A percentile compares a stretch with the other conserved stretches of the same genome.
phyloP scores from a whole-genome alignment of 2,888 invertebrate genomes.

The Muscina levida region DNA sequence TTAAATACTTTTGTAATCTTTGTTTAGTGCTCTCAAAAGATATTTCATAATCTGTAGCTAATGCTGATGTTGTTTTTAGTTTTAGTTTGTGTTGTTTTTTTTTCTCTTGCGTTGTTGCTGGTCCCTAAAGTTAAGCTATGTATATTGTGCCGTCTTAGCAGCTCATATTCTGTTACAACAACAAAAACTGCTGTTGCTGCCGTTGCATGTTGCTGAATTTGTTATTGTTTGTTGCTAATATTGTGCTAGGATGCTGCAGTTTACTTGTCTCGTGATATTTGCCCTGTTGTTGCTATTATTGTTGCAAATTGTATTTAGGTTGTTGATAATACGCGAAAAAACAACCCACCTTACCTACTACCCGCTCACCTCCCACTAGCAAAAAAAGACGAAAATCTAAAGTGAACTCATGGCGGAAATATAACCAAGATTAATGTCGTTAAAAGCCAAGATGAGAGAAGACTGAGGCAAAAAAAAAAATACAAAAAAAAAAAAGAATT shows the following conservation, averaged over 20 bases:
- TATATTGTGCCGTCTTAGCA: too few relatives aligned
- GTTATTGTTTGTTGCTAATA: slow-evolving; percentile 61
- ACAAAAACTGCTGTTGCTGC: background rate
- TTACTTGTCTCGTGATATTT: slow-evolving; percentile 48
- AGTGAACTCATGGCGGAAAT: slow-evolving; percentile 60
- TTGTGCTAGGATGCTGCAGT: slow-evolving; percentile 61
- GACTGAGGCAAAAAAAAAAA: too few relatives aligned
- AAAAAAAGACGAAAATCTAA: background rate
- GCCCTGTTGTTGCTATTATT: slow-evolving; percentile 41
- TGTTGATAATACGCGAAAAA: background rate
- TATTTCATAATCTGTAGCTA: slow-evolving; percentile 65
- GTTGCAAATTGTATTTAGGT: slow-evolving; percentile 54
- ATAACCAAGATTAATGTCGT: slow-evolving; percentile 66
- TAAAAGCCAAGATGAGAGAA: slow-evolving; percentile 51
- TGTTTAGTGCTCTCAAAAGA: slow-evolving; percentile 63
- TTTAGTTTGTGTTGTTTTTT: slow-evolving; percentile 35
- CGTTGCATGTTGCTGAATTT: background rate
- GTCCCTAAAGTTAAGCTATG: too few relatives aligned
- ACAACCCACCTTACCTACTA: background rate
- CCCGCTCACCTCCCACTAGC: background rate
- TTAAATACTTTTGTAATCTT: slow-evolving; percentile 65
- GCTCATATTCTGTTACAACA: background rate
- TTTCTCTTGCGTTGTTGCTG: background rate
- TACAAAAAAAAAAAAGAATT: slow-evolving; percentile 41
- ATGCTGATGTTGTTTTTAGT: slow-evolving; percentile 47